A percentile compares a stretch with the other conserved stretches of the same genome.
Conservation (phyloP, 2,113 vertebrate genomes). For the Nibea albiflora region DNA sequence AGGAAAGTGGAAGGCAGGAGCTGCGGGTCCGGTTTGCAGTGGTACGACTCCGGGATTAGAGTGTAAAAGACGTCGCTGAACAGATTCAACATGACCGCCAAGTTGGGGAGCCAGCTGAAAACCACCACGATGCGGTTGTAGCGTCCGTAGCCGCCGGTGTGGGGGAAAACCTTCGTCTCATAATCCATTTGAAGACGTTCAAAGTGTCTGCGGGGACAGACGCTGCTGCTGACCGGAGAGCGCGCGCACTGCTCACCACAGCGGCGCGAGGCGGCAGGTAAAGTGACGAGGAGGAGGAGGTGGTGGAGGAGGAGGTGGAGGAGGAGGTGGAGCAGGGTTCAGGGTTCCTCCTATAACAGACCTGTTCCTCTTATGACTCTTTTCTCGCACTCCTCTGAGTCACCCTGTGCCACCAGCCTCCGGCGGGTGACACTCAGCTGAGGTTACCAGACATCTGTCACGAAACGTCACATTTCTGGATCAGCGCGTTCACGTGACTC, state of each 20-base stretch:
- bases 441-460: background rate
- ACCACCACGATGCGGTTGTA: slow-evolving; percentile 80
- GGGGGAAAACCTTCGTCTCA: slow-evolving; percentile 74
- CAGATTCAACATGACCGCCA: slow-evolving; percentile 83
- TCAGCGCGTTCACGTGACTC: background rate
- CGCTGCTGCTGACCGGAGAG: slow-evolving; percentile 13
- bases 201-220: background rate
- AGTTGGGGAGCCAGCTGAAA: slow-evolving; percentile 85
- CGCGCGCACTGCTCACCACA: background rate
- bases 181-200: slow-evolving; percentile 75
- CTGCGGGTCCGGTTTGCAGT: slow-evolving; percentile 82
- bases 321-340: background rate
- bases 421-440: background rate
- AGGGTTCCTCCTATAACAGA: slow-evolving; percentile 9
- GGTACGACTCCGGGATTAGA: slow-evolving; percentile 79
- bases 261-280: slow-evolving; percentile 8
- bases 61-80: slow-evolving; percentile 83
- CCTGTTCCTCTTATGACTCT: background rate
- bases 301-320: background rate
- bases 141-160: slow-evolving; percentile 83
- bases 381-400: background rate
- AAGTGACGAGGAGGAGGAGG: background rate
- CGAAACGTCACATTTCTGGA: background rate
- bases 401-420: background rate
- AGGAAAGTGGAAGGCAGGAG: slow-evolving; percentile 82